Base-by-base conservation (phyloP, 2,888 invertebrate species). In the Bellardia bayeri region DNA sequence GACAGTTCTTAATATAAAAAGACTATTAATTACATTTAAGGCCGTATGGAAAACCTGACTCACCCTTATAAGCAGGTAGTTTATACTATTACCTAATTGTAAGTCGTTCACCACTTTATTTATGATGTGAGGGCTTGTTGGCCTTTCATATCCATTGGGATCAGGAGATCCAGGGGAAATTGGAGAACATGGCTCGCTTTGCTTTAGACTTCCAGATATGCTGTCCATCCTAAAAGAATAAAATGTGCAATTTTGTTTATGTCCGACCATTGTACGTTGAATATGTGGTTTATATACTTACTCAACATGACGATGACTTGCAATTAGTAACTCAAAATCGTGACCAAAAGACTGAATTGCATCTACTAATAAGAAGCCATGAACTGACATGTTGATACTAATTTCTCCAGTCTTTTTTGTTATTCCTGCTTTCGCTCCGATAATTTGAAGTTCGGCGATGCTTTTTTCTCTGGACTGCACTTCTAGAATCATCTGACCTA, bases 241-340 rank as follows among this genome's bases (percentile, higher is more conserved):
- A 83, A 51, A 56, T 64, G 64, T 37, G 6, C 37, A 4, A 37
- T 37, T 6, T 37, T 37, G 37, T 37, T 4, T 6, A 37, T 37
- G 5, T 37, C 2, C 37, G 37, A 4, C 4, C 37, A 37, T 37
- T 23, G 23, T 1, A 23, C 1, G 23, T 23, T 23, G 6, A 1
- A 5, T 37, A 37, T 37, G 37, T 37, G 37, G 5, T 37, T 37
- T 1, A 37, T 13, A 61, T 11, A 88, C 89, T 92, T 90, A 97
- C 97, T 98, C 97, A 37, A 99, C 97, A 93, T 98, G 98, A 91
- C 97, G 97, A 94, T 99, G 99, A 92, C 98, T 98, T 42, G 99
- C 99, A 16, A 98, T 96, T 9, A 99, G 95, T 74, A 99, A 94
- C 93, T 99, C 99, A 94, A 98, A 99, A 94, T 99, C 99, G 0